phyloP scores from a whole-genome alignment of 2,888 invertebrate species.

The Lasioglossum marginatum region DNA sequence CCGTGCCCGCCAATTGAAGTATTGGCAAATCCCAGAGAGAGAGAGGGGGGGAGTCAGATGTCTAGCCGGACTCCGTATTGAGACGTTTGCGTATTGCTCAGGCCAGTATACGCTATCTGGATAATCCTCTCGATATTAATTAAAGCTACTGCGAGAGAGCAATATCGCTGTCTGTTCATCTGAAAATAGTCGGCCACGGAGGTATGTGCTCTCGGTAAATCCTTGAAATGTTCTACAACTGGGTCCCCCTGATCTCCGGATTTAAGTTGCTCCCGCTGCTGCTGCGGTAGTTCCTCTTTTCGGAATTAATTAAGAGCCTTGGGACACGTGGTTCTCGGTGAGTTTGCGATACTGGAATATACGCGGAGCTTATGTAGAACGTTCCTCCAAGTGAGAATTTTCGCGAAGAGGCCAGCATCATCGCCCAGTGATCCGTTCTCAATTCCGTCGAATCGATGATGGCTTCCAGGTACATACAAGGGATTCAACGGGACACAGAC shows the following conservation, averaged over 20 bases:
- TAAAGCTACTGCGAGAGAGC: background rate
- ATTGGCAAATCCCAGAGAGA: constrained; percentile 16
- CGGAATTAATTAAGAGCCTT: background rate
- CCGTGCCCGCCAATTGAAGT: constrained; percentile 23
- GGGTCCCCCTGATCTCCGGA: background rate
- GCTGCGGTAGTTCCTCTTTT: background rate
- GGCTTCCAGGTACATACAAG: constrained; percentile 45
- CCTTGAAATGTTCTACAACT: background rate
- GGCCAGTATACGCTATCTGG: background rate
- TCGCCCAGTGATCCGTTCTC: background rate
- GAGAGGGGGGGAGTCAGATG: background rate
- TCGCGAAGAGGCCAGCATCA: background rate
- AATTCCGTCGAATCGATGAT: constrained; percentile 16
- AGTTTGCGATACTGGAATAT: background rate
- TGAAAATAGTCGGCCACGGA: background rate
- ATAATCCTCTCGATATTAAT: constrained; percentile 21
- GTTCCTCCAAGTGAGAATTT: background rate
- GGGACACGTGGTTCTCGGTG: background rate
- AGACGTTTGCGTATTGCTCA: background rate
- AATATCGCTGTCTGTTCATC: constrained; percentile 9
- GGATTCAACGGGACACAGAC: constrained; percentile 32
- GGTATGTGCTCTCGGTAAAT: background rate
- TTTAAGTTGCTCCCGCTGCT: background rate
- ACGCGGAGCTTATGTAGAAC: no score
- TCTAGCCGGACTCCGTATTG: background rate